Evolutionary conservation across 2,797 vertebrate genomes (phyloP).

Genomic region (Erethizon dorsatum): DNA sequence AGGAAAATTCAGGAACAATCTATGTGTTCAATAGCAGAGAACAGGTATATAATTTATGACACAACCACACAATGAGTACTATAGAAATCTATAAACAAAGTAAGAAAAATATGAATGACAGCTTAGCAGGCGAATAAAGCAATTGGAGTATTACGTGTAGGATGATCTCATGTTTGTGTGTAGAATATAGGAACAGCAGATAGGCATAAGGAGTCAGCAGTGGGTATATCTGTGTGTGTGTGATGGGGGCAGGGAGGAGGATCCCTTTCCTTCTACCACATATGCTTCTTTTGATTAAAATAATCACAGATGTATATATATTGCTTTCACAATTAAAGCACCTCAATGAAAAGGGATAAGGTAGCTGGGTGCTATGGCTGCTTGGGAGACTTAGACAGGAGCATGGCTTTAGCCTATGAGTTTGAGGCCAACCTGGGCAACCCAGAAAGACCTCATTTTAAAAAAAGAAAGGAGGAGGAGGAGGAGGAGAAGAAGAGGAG

Average conservation of each 20-base stretch:
- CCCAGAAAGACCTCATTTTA: neutral
- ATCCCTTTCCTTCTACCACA: neutral
- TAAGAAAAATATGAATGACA: neutral
- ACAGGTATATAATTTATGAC: neutral
- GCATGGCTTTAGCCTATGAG: neutral
- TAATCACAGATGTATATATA: neutral
- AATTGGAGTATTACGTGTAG: neutral
- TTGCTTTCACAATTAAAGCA: constrained; percentile 42
- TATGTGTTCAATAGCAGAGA: neutral
- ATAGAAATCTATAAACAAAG: constrained; percentile 33
- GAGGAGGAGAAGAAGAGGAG: neutral
- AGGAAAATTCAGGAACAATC: constrained; percentile 28
- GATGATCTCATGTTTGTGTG: neutral
- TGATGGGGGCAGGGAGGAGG: accelerated
- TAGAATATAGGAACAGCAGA: neutral
- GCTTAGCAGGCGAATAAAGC: neutral
- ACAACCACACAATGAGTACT: neutral
- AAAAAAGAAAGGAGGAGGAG: neutral
- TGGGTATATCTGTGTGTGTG: neutral
- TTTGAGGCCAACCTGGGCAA: neutral
- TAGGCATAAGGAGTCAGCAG: neutral
- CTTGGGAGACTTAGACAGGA: neutral
- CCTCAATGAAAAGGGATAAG: neutral
- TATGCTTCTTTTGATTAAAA: constrained; percentile 3
- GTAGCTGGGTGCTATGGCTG: neutral